Evolutionary conservation across 2,888 invertebrate genomes (phyloP), one percentile per base, ranked within the genome.

Genomic region (Piscicola geometra): DNA sequence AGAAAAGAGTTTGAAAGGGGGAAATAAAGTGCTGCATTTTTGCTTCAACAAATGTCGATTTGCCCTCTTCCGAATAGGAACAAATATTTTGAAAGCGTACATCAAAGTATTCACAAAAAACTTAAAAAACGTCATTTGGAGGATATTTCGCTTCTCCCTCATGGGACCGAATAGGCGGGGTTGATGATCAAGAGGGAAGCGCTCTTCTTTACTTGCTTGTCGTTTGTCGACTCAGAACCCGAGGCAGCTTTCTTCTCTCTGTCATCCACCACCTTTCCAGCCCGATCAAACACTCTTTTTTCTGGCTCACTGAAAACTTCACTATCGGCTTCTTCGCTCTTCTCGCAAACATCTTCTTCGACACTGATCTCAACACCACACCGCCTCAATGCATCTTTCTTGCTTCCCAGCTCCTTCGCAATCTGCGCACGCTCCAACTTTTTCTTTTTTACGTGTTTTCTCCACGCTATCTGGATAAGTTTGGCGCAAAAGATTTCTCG

Each of bases 401-500:
- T 69, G 28, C n/a, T 1, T 21, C 52, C 52, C 25, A 71, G 1
- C 9, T 5, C 52, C n/a, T 35, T 18, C n/a, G 30, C 36, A 1
- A 36, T 73, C 64, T 64, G 60, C 15, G 33, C 33, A 60, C 76
- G 41, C 36, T 66, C 73, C 67, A 33, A 33, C 47, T 64, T 74
- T 64, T 75, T 76, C 33, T 70, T 69, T 35, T 76, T 71, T 1
- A 76, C 76, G 33, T 76, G 76, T 2, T 75, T 73, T 21, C 78
- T 66, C 77, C 78, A 79, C 18, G 75, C 77, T 86, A 92, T 92
- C 87, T 97, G 96, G 83, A 96, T 96, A 78, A 95, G 89, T 81
- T 93, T 90, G 81, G 95, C 95, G 87, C 95, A 95, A 87, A 94
- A 95, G 86, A 95, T 94, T 87, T 97, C 96, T 79, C 96, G 90